Evolutionary conservation across 2,888 invertebrate species (phyloP).

Genomic region (Drepana falcataria): DNA sequence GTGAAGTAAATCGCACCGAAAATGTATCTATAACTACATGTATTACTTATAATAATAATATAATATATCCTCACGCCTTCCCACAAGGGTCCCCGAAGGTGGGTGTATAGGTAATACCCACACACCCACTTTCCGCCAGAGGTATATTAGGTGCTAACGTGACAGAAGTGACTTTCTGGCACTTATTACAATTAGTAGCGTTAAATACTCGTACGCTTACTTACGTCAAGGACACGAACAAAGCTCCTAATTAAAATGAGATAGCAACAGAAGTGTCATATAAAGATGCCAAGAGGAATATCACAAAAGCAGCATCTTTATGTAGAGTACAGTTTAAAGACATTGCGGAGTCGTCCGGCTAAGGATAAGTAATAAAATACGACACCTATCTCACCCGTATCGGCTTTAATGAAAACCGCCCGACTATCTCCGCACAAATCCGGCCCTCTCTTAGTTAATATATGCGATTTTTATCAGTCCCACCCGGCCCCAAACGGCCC

Average conservation of each 20-base stretch:
- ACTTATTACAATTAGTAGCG: no score
- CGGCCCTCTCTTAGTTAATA: constrained; percentile 54
- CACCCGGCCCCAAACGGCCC: constrained; percentile 38
- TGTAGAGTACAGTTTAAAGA: constrained; percentile 33
- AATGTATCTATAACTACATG: no score
- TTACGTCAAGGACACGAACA: constrained; percentile 5
- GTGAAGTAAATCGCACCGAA: no score
- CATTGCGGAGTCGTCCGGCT: constrained; percentile 27
- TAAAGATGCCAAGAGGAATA: constrained; percentile 30
- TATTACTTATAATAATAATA: no score
- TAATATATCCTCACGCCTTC: no score
- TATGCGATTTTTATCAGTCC: constrained; percentile 69
- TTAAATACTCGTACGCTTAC: no score
- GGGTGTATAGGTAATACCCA: no score
- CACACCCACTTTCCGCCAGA: no score
- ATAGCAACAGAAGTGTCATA: constrained; percentile 27
- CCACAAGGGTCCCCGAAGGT: no score
- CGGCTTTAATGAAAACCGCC: constrained; percentile 63
- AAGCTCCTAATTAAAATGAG: constrained; percentile 22
- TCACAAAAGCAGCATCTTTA: constrained; percentile 36
- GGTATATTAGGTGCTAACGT: no score
- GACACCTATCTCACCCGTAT: constrained; percentile 54
- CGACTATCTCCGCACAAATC: constrained; percentile 45
- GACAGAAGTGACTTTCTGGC: no score
- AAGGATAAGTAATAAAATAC: constrained; percentile 58